Conservation (phyloP, 2,888 invertebrate species). For the Drosophila recens region DNA sequence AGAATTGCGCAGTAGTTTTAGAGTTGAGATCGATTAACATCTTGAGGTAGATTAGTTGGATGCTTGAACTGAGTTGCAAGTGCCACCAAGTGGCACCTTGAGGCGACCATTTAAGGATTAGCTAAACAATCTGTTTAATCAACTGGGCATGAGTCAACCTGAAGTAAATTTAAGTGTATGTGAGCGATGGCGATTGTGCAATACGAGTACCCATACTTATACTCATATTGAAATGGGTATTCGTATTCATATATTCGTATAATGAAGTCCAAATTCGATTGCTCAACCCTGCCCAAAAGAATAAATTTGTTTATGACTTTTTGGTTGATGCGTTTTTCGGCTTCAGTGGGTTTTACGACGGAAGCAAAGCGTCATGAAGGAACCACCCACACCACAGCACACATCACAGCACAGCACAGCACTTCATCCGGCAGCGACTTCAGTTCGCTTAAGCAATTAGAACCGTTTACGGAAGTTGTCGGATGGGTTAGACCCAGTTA, state of each 20-base stretch:
- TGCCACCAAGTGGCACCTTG: slow-evolving; percentile 59
- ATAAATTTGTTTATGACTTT: slow-evolving; percentile 62
- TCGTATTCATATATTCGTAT: slow-evolving; percentile 18
- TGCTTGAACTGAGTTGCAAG: slow-evolving; percentile 35
- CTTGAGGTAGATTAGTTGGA: slow-evolving; percentile 22
- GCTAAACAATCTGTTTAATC: slow-evolving; percentile 20
- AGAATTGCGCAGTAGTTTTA: slow-evolving; percentile 31
- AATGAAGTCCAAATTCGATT: slow-evolving; percentile 44
- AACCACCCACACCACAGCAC: slow-evolving; percentile 51
- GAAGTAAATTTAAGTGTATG: slow-evolving; percentile 11
- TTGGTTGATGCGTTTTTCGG: slow-evolving; percentile 74
- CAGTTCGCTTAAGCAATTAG: slow-evolving; percentile 57
- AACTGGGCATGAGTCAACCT: slow-evolving; percentile 32
- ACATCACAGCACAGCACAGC: slow-evolving; percentile 39
- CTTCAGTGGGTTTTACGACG: slow-evolving; percentile 72
- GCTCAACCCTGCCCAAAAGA: slow-evolving; percentile 48
- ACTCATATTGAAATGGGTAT: slow-evolving; percentile 1
- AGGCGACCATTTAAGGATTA: slow-evolving; percentile 59
- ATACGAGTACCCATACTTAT: slow-evolving; percentile 24
- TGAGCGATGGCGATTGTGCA: slow-evolving; percentile 47
- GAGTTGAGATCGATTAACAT: slow-evolving; percentile 36
- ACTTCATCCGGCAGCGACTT: slow-evolving; percentile 52
- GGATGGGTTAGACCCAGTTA: slow-evolving; percentile 58
- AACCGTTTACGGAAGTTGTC: slow-evolving; percentile 70
- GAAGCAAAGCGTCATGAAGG: slow-evolving; percentile 55